phyloP scores from a whole-genome alignment of 2,888 invertebrate genomes.

The Digitonthophagus gazella region DNA sequence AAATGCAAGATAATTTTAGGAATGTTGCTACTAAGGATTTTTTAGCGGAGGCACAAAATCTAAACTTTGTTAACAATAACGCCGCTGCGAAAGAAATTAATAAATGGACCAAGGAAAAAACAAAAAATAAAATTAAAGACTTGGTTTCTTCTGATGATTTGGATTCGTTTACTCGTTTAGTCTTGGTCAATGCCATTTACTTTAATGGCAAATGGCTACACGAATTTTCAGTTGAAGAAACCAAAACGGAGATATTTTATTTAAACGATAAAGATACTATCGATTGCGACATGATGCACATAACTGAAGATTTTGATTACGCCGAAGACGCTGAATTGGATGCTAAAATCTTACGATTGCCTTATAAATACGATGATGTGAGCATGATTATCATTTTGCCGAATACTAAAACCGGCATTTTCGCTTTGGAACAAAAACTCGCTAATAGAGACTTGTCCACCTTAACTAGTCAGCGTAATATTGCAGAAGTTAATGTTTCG shows the following conservation, averaged over 20 bases:
- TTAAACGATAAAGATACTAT: conserved; percentile 55
- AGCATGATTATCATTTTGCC: conserved; percentile 78
- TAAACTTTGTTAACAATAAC: conserved; percentile 60
- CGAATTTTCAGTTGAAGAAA: conserved; percentile 61
- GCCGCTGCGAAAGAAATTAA: conserved; percentile 67
- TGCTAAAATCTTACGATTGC: conserved; percentile 67
- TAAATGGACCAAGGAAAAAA: conserved; percentile 74
- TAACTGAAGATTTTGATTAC: conserved; percentile 56
- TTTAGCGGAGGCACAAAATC: conserved; percentile 59
- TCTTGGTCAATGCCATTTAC: conserved; percentile 82
- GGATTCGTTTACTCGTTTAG: conserved; percentile 59
- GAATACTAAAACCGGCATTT: conserved; percentile 63
- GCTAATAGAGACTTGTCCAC: conserved; percentile 56
- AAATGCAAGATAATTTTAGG: conserved; percentile 57
- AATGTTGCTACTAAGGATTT: conserved; percentile 62
- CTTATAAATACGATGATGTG: conserved; percentile 66
- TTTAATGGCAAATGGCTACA: conserved; percentile 78
- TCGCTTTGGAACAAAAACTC: conserved; percentile 61
- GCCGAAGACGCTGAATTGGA: conserved; percentile 55
- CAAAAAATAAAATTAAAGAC: conserved; percentile 78
- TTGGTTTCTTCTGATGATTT: conserved; percentile 64
- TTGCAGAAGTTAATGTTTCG: conserved; percentile 62
- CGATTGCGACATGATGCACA: conserved; percentile 72
- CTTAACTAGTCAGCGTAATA: conserved; percentile 52
- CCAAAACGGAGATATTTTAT: conserved; percentile 64